phyloP scores from a whole-genome alignment of 2,888 invertebrate genomes.

The Formica aserva region DNA sequence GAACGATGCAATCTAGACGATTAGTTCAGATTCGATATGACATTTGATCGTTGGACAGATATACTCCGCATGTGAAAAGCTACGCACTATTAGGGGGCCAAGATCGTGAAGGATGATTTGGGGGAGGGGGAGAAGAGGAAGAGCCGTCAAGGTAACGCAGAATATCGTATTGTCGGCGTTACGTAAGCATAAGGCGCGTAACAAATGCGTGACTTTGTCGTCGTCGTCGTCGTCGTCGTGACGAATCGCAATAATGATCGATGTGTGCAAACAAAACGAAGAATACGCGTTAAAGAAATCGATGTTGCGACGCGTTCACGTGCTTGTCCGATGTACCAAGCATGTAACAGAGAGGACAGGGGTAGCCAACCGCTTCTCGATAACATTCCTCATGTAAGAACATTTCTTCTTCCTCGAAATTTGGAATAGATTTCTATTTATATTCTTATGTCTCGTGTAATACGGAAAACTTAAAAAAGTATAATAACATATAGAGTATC shows the following conservation, averaged over 20 bases:
- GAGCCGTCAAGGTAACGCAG: background rate
- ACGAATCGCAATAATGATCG: background rate
- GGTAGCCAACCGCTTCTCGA: background rate
- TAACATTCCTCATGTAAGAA: background rate
- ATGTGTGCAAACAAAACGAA: conserved; percentile 38
- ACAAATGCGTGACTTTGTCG: conserved; percentile 2
- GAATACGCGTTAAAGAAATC: conserved; percentile 32
- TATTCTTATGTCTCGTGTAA: background rate
- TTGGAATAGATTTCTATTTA: background rate
- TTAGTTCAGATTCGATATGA: background rate
- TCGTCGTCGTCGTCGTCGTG: background rate
- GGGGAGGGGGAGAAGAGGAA: background rate
- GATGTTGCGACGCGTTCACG: conserved; percentile 23
- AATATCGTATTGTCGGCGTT: conserved; percentile 25
- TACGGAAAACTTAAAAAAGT: background rate
- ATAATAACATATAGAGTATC: background rate
- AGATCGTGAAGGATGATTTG: background rate
- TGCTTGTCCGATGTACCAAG: conserved; percentile 8
- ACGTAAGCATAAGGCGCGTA: conserved; percentile 12
- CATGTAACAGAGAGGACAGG: conserved; percentile 8
- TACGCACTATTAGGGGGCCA: background rate
- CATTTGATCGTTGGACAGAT: background rate
- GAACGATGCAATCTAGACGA: background rate
- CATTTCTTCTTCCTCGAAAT: background rate
- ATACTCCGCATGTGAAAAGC: background rate